phyloP scores from a whole-genome alignment of 2,888 invertebrate genomes.

The Scelioninae gen. 1 region DNA sequence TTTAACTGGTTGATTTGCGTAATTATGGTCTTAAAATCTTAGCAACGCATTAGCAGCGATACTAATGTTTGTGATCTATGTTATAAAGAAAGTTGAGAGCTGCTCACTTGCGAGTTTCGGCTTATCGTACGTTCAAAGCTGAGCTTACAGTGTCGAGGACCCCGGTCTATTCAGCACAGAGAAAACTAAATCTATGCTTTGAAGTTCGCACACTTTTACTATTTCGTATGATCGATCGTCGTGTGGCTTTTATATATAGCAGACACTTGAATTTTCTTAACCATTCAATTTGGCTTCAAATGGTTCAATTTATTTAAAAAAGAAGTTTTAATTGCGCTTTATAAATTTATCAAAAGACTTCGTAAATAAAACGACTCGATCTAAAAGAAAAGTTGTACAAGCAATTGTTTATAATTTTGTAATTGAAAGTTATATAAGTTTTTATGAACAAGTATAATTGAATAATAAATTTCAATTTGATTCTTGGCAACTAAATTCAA shows the following conservation, averaged over 20 bases:
- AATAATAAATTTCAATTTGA: no score
- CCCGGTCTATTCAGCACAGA: constrained; percentile 35
- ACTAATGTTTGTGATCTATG: constrained; percentile 32
- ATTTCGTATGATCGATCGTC: constrained; percentile 49
- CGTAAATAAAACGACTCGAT: no score
- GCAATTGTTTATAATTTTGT: no score
- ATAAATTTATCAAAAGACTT: no score
- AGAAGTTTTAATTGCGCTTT: constrained; percentile 28
- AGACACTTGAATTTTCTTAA: constrained; percentile 40
- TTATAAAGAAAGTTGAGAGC: constrained; percentile 30
- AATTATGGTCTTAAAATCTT: constrained; percentile 25
- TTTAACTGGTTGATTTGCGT: constrained; percentile 21
- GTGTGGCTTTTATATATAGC: constrained; percentile 24
- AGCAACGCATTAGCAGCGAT: constrained; percentile 10
- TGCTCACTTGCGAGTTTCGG: constrained; percentile 52
- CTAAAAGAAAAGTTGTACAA: no score
- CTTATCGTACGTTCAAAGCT: constrained; percentile 56
- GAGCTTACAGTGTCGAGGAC: constrained; percentile 46
- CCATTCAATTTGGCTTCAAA: constrained; percentile 26
- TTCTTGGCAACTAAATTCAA: no score
- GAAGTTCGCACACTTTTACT: constrained; percentile 45
- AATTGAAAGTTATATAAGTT: no score
- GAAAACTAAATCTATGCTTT: constrained; percentile 58
- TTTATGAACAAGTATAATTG: no score
- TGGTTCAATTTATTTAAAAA: constrained; percentile 14